Base-by-base conservation (phyloP, 2,888 invertebrate genomes). In the Cenopis cana region DNA sequence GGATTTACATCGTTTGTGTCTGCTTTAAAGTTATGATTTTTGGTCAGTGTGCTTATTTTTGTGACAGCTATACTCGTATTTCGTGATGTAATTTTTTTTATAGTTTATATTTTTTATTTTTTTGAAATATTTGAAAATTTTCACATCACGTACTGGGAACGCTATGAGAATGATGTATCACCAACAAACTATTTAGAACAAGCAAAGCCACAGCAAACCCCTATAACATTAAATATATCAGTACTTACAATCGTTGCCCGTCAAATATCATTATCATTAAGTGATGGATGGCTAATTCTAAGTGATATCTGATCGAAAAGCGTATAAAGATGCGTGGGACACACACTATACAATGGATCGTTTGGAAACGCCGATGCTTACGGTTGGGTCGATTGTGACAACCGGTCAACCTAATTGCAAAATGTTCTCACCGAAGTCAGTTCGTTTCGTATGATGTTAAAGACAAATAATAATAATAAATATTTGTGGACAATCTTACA, bases 261-360 rank as follows among this genome's bases (percentile, higher is more conserved):
- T 91, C 91, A 89, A 89, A 89, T 89, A 86, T 89, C 85, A 91
- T 90, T 92, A 91, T 90, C 89, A 84, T 86, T 84, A 83, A 79
- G 88, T 92, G 93, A 92, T 92, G 88, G 92, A 92, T 93, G 84
- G 89, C 85, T 89, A 90, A 90, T 90, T 83, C 82, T 78, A 73
- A 77, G 76, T 76, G 78, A 79, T 86, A 90, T 91, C 91, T 85
- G 91, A 91, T 91, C 85, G 85, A 82, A 81, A 79, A 76, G 80
- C 76, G 82, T 83, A 83, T 87, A 88, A 89, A 89, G 89, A 89
- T 89, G 92, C 91, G 92, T 93, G 92, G 92, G 93, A 93, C 86
- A 88, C 74, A 69, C 76, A 75, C 75, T 79, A n/a, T n/a, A 91
- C 91, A 92, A 91, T 93, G 85, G 88, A 88, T 91, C 91, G 84